These are phyloP conservation scores for Myoxocephalus aenaeus DNA, from an alignment of 2,797 vertebrate species.

Conservation along the genomic window DNA sequence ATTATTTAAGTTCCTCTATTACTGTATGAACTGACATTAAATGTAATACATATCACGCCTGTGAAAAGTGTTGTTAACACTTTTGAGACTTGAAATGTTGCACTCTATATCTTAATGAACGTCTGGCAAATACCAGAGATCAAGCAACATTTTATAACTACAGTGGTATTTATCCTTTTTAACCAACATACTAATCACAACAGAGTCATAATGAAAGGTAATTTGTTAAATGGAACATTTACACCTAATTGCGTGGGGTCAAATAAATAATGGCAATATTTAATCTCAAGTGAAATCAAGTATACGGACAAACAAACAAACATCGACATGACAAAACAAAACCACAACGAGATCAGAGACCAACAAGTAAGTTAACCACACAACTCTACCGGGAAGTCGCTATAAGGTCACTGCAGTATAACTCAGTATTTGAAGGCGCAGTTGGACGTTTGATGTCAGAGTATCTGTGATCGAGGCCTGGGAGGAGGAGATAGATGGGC, in stretches of 20 bases:
- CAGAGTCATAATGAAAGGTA: neutral
- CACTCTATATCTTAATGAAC: neutral
- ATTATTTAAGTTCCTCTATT: slow-evolving; percentile 31
- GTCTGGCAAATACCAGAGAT: neutral
- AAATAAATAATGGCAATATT: neutral
- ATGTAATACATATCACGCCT: slow-evolving; percentile 8
- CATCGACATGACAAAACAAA: slow-evolving; percentile 13
- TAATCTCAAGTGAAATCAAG: neutral
- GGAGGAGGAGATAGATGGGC: slow-evolving; percentile 45
- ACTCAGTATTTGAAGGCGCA: slow-evolving; percentile 46
- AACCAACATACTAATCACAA: neutral
- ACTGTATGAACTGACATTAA: slow-evolving; percentile 11
- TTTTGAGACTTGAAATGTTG: neutral
- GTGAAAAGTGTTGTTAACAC: neutral
- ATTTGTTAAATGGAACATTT: neutral
- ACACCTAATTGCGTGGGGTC: no score
- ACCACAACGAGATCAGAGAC: neutral
- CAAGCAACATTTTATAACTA: neutral
- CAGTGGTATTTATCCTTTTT: neutral
- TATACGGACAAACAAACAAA: neutral
- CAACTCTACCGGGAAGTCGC: slow-evolving; percentile 21
- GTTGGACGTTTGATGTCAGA: slow-evolving; percentile 54
- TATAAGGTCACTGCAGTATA: slow-evolving; percentile 52
- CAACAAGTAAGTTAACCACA: slow-evolving; percentile 21
- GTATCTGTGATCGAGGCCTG: slow-evolving; percentile 32